Conservation (phyloP, 2,113 vertebrate genomes). For the Cairina moschata region DNA sequence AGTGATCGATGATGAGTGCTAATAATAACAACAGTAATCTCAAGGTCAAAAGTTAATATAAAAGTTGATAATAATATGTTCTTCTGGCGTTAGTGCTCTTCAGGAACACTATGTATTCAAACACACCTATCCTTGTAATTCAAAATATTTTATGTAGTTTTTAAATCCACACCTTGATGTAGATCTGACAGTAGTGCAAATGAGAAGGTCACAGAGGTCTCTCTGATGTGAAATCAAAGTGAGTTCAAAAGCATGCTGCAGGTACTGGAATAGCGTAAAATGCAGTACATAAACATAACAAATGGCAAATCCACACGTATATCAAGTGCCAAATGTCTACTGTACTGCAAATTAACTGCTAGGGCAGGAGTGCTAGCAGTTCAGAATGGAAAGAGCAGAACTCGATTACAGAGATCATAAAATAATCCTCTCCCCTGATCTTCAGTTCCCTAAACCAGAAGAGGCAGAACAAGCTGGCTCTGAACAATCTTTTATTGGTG, state of each 20-base stretch:
- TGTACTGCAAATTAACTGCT: conserved; percentile 47
- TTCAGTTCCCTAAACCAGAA: background rate
- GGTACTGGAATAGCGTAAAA: background rate
- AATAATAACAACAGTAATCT: conserved; percentile 4
- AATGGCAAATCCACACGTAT: background rate
- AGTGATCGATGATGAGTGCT: background rate
- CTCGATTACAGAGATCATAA: conserved; percentile 43
- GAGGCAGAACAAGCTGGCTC: conserved; percentile 3
- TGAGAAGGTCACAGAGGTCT: conserved; percentile 17
- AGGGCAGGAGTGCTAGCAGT: background rate
- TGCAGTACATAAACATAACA: conserved; percentile 10
- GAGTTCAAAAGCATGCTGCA: background rate
- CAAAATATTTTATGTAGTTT: background rate
- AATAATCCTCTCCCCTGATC: conserved; percentile 41
- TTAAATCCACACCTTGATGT: conserved; percentile 1
- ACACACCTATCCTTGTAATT: background rate
- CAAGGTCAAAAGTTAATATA: background rate
- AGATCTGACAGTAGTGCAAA: conserved; percentile 22
- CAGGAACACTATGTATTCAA: background rate
- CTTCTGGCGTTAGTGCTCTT: background rate
- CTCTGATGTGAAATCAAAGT: conserved; percentile 54
- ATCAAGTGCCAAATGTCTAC: conserved; percentile 27
- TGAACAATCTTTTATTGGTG: background rate
- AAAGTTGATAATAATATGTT: background rate
- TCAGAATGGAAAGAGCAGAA: conserved; percentile 32